Evolutionary conservation across 2,888 invertebrate species (phyloP).

Genomic region (Trisateles emortualis): DNA sequence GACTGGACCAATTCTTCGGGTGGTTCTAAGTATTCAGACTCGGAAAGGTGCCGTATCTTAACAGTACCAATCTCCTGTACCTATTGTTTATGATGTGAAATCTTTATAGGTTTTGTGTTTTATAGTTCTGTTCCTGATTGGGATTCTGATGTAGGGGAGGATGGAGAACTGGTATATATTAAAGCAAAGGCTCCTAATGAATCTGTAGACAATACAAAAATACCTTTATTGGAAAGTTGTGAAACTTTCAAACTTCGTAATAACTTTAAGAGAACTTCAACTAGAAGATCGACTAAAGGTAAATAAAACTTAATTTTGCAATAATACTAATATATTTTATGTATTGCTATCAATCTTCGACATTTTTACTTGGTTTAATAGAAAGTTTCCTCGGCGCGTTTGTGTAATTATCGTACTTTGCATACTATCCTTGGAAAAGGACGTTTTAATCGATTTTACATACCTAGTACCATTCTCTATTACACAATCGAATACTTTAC

Average conservation of each 20-base stretch:
- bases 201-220: conserved; percentile 48
- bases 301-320: conserved; percentile 9
- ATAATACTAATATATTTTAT: too few relatives aligned
- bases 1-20: conserved; percentile 81
- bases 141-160: conserved; percentile 88
- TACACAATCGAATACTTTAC: too few relatives aligned
- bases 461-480: too few relatives aligned
- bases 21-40: conserved; percentile 87
- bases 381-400: too few relatives aligned
- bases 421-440: too few relatives aligned
- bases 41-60: conserved; percentile 80
- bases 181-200: conserved; percentile 77
- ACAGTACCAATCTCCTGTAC: background rate
- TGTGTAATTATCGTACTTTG: too few relatives aligned
- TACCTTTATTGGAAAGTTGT: conserved; percentile 75
- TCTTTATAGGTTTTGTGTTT: conserved; percentile 12
- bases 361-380: too few relatives aligned
- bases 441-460: too few relatives aligned
- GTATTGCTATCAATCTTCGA: too few relatives aligned
- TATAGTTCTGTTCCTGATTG: conserved; percentile 89
- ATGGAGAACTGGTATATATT: conserved; percentile 90
- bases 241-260: conserved; percentile 78
- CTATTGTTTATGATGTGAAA: too few relatives aligned
- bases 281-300: conserved; percentile 78
- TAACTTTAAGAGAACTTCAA: conserved; percentile 79